A percentile compares a stretch with the other conserved stretches of the same genome.
Evolutionary conservation across 1,140 invertebrate genomes (phyloP).

Genomic region (Ostrea denselamellosa): DNA sequence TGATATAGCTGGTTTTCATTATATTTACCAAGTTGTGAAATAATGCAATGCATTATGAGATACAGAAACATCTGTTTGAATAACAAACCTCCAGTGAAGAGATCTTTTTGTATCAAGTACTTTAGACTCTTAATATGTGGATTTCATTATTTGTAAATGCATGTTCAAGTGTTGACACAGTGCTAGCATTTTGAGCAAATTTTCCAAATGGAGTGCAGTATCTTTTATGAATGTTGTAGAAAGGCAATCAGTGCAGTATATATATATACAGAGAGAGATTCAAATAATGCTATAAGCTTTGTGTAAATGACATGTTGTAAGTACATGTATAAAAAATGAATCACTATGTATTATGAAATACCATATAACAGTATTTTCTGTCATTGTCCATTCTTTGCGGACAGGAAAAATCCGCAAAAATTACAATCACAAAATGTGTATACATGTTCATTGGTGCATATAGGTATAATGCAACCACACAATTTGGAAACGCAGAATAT

Average conservation of each 20-base stretch:
- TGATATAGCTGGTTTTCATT: neutral
- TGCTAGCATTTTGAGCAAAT: conserved; percentile 7
- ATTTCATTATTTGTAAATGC: conserved; percentile 31
- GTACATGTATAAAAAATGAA: too few species aligned
- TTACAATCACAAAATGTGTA: too few species aligned
- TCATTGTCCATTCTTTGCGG: too few species aligned
- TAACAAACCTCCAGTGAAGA: neutral
- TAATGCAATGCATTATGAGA: neutral
- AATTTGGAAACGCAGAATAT: too few species aligned
- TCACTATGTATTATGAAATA: too few species aligned
- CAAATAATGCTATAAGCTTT: neutral
- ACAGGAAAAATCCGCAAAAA: too few species aligned
- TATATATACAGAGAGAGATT: too few species aligned
- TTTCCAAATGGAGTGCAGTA: neutral
- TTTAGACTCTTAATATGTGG: conserved; percentile 3
- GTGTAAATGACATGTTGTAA: neutral
- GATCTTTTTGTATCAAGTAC: neutral
- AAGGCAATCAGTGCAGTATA: neutral
- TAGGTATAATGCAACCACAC: too few species aligned
- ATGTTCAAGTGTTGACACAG: conserved; percentile 22
- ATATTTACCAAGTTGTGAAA: conserved; percentile 14
- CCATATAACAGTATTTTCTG: too few species aligned
- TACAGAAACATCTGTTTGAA: conserved; percentile 23
- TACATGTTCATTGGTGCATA: too few species aligned
- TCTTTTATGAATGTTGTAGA: neutral